Conservation (phyloP, 2,888 invertebrate species). For the Gymnocheta viridis region DNA sequence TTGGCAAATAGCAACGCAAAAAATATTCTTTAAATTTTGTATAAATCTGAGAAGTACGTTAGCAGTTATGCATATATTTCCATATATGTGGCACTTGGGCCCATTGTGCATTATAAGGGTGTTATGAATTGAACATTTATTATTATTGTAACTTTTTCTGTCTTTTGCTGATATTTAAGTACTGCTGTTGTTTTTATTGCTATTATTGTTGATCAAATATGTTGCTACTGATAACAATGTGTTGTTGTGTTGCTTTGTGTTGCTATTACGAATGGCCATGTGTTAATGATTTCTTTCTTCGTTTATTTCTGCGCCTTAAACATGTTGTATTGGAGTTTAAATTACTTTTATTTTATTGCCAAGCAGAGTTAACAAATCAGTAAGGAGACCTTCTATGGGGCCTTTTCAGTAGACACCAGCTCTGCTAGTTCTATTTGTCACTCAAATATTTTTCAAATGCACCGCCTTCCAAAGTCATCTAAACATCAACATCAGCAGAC, state of each 20-base stretch:
- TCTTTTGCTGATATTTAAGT: background rate
- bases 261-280: constrained; percentile 32
- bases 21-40: too few relatives aligned
- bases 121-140: background rate
- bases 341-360: constrained; percentile 39
- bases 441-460: too few relatives aligned
- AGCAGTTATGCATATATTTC: too few relatives aligned
- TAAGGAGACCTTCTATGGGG: background rate
- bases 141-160: constrained; percentile 46
- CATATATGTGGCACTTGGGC: background rate
- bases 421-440: too few relatives aligned
- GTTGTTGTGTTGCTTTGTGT: constrained; percentile 23
- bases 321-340: constrained; percentile 1
- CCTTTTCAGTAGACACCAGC: background rate
- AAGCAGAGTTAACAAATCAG: background rate
- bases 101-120: background rate
- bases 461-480: too few relatives aligned
- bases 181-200: background rate
- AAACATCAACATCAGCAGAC: too few relatives aligned
- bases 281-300: constrained; percentile 29
- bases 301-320: background rate
- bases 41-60: too few relatives aligned
- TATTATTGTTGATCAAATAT: constrained; percentile 58
- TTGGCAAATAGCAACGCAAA: too few relatives aligned
- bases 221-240: constrained; percentile 63